Percentiles rank a stretch among this genome's conserved stretches.
Evolutionary conservation across 2,888 invertebrate genomes (phyloP).

Genomic region (Hymenopus coronatus): DNA sequence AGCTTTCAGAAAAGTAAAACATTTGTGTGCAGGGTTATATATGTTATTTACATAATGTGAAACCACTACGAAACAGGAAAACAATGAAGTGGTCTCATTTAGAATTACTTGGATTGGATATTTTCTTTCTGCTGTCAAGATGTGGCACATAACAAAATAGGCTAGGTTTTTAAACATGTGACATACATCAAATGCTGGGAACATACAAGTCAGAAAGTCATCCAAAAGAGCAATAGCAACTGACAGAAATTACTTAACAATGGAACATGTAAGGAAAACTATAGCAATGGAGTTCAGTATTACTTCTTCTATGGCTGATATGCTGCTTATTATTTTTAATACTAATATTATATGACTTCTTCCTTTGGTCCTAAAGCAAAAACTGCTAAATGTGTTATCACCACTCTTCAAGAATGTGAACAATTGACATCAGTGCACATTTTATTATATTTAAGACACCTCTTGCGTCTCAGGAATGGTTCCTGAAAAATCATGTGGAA

Average conservation of each 20-base stretch:
- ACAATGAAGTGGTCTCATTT: constrained; percentile 7
- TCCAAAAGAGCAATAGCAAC: neutral
- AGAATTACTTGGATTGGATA: neutral
- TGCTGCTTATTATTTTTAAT: neutral
- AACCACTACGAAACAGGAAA: constrained; percentile 9
- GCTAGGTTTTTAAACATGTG: neutral
- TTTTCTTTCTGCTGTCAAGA: neutral
- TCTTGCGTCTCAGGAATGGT: neutral
- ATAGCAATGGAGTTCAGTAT: neutral
- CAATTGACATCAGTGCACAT: neutral
- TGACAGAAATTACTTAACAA: neutral
- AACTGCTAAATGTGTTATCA: neutral
- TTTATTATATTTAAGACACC: neutral
- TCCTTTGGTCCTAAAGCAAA: neutral
- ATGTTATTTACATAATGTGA: neutral
- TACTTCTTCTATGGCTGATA: neutral
- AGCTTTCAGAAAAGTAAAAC: neutral
- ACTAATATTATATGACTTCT: neutral
- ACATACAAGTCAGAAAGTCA: neutral
- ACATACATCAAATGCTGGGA: neutral
- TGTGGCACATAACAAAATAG: neutral
- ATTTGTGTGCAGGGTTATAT: neutral
- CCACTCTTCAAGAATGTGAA: neutral
- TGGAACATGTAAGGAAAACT: neutral
- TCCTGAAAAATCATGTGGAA: neutral